phyloP scores from a whole-genome alignment of 2,888 invertebrate species.

The Pegoplata infirma region DNA sequence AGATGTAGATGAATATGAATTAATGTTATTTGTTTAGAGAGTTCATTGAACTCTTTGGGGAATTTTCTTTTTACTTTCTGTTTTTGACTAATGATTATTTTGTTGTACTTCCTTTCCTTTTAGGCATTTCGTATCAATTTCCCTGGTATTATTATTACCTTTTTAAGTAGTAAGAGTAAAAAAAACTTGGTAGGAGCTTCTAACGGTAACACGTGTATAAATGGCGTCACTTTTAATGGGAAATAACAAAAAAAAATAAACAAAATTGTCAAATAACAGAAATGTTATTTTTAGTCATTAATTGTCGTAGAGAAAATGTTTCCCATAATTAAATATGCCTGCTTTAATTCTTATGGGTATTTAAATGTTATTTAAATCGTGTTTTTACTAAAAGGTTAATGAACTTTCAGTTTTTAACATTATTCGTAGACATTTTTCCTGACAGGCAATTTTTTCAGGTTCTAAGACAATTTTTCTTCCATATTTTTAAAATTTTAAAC shows the following conservation, averaged over 20 bases:
- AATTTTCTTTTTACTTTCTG: neutral
- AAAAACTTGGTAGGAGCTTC: too few species aligned
- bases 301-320: neutral
- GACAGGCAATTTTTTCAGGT: too few species aligned
- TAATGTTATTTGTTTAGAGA: neutral
- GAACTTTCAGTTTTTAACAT: neutral
- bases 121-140: neutral
- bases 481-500: too few species aligned
- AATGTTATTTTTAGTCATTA: neutral
- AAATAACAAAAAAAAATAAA: too few species aligned
- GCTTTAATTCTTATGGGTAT: neutral
- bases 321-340: neutral
- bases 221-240: neutral
- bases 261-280: neutral
- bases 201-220: neutral
- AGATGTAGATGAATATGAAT: neutral
- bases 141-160: neutral
- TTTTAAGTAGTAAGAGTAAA: too few species aligned
- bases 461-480: too few species aligned
- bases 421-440: too few species aligned
- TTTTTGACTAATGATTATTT: neutral
- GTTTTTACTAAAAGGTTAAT: neutral
- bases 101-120: neutral
- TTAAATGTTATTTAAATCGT: neutral
- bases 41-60: conserved; percentile 27